A percentile compares a stretch with the other conserved stretches of the same genome.
Evolutionary conservation across 1,140 invertebrate genomes (phyloP).

Genomic region (Sitophilus oryzae): DNA sequence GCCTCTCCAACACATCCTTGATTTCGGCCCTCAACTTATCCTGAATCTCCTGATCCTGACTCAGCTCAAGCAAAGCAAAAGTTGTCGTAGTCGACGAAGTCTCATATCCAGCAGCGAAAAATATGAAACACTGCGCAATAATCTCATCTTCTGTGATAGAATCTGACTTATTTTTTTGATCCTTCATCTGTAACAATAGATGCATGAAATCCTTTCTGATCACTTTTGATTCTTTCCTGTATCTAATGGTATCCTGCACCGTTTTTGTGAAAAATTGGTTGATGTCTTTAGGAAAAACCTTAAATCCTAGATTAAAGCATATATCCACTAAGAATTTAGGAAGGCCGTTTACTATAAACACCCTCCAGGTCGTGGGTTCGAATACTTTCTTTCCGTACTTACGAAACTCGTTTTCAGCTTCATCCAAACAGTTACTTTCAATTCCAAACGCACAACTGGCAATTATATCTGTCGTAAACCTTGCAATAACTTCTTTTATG

Average conservation of each 20-base stretch:
- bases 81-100: conserved; percentile 41
- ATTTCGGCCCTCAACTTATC: conserved; percentile 42
- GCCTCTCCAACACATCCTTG: too few species aligned
- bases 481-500: conserved; percentile 41
- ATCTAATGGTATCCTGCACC: conserved; percentile 45
- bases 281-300: conserved; percentile 18
- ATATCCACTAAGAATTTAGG: not conserved
- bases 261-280: conserved; percentile 46
- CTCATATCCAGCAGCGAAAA: conserved; percentile 49
- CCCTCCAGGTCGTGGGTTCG: not conserved
- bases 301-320: conserved; percentile 9
- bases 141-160: too few species aligned
- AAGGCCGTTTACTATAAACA: not conserved
- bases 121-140: conserved; percentile 44
- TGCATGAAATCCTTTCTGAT: conserved; percentile 53
- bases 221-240: conserved; percentile 47
- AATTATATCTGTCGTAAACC: conserved; percentile 48
- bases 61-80: conserved; percentile 42
- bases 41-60: conserved; percentile 45
- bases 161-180: conserved; percentile 33
- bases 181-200: conserved; percentile 49
- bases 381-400: conserved; percentile 17
- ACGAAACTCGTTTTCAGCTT: conserved; percentile 42
- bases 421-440: too few species aligned
- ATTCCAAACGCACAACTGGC: conserved; percentile 45